Evolutionary conservation across 2,888 invertebrate species (phyloP).

Genomic region (Ormyrus thymus): DNA sequence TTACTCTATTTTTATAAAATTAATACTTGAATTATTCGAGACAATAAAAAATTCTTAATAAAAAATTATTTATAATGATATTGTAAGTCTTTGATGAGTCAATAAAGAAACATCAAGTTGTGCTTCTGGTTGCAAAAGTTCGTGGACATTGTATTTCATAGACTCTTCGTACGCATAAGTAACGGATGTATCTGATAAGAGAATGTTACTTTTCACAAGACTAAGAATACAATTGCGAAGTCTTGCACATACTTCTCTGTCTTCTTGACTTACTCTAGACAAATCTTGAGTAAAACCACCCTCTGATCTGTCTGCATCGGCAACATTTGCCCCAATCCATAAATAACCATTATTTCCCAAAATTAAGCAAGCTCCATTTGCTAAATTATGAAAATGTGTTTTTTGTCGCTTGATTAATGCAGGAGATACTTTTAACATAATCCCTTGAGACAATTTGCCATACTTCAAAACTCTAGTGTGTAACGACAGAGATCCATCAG

Average conservation of each 20-base stretch:
- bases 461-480: slow-evolving; percentile 98
- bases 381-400: slow-evolving; percentile 95
- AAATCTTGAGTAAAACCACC: slow-evolving; percentile 88
- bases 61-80: slow-evolving; percentile 45
- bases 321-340: slow-evolving; percentile 88
- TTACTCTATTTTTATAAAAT: not conserved
- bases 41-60: slow-evolving; percentile 16
- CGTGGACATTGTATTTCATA: slow-evolving; percentile 85
- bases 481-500: slow-evolving; percentile 93
- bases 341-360: slow-evolving; percentile 97
- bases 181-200: slow-evolving; percentile 94
- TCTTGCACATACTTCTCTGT: slow-evolving; percentile 91
- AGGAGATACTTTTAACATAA: slow-evolving; percentile 92
- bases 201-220: slow-evolving; percentile 89
- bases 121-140: slow-evolving; percentile 88
- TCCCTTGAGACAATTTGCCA: slow-evolving; percentile 95
- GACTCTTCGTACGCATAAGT: slow-evolving; percentile 94
- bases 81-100: slow-evolving; percentile 82
- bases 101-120: slow-evolving; percentile 89
- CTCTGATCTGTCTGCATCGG: slow-evolving; percentile 80
- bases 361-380: slow-evolving; percentile 93
- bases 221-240: slow-evolving; percentile 93
- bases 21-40: not conserved
- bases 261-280: slow-evolving; percentile 79
- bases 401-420: slow-evolving; percentile 94